Evolutionary conservation across 2,797 vertebrate genomes (phyloP).

Genomic region (Adrianichthys oophorus): DNA sequence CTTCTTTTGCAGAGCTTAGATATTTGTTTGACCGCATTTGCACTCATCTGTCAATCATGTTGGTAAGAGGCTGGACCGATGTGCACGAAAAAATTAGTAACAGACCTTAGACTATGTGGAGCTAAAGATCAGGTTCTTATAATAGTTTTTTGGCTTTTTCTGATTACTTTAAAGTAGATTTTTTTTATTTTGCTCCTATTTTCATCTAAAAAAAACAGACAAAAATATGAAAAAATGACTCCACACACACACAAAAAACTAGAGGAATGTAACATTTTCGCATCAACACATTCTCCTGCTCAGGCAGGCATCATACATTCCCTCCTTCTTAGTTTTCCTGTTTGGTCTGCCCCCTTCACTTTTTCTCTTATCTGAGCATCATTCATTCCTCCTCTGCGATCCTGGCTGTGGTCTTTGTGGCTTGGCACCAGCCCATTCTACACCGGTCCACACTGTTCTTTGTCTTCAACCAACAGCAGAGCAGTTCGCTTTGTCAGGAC

Average conservation of each 20-base stretch:
- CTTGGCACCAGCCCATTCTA: conserved; percentile 70
- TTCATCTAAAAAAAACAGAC: not conserved
- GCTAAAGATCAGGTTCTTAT: no score
- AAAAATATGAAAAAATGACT: conserved; percentile 8
- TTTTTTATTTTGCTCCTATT: not conserved
- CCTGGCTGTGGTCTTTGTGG: conserved; percentile 69
- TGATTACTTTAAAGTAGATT: no score
- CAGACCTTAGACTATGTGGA: no score
- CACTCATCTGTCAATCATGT: not conserved
- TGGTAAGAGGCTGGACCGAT: not conserved
- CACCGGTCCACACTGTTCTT: conserved; percentile 66
- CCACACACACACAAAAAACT: conserved; percentile 5
- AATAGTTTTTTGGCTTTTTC: not conserved
- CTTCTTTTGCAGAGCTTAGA: conserved; percentile 16
- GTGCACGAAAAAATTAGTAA: not conserved
- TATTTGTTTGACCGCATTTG: conserved; percentile 4
- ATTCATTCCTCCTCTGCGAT: conserved; percentile 80
- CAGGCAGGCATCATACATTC: conserved; percentile 64
- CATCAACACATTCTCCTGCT: conserved; percentile 64
- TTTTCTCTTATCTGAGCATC: conserved; percentile 80
- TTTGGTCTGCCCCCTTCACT: conserved; percentile 83
- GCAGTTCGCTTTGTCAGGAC: conserved; percentile 24
- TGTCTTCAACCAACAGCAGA: conserved; percentile 50
- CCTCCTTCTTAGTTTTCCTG: conserved; percentile 77
- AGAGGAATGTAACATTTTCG: conserved; percentile 52